Percentiles rank a stretch among this genome's conserved stretches.
phyloP scores from a whole-genome alignment of 2,113 vertebrate genomes.

The Neolamprologus longior region DNA sequence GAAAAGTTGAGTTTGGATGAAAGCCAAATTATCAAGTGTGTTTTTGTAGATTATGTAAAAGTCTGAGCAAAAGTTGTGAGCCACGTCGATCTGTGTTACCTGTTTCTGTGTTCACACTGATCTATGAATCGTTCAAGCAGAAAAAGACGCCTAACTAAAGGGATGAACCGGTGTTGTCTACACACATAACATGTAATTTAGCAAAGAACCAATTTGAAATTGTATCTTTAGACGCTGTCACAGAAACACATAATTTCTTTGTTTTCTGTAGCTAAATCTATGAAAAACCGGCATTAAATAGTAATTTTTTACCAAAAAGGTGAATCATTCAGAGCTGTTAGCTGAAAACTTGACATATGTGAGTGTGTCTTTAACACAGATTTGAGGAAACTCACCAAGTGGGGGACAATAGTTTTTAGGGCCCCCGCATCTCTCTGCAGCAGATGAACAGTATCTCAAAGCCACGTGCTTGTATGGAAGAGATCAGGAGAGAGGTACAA shows the following conservation, averaged over 20 bases:
- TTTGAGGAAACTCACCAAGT: not conserved
- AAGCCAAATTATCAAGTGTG: not conserved
- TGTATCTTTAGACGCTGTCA: not conserved
- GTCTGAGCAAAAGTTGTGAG: not conserved
- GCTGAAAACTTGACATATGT: not conserved
- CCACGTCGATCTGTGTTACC: not conserved
- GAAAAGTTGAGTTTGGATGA: not conserved
- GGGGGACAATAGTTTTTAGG: not conserved
- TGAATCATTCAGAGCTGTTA: not conserved
- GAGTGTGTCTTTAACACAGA: not conserved
- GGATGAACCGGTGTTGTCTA: not conserved
- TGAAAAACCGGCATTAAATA: not conserved
- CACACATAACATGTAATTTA: not conserved
- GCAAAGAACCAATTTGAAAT: not conserved
- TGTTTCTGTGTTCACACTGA: not conserved
- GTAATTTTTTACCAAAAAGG: not conserved
- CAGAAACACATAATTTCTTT: not conserved
- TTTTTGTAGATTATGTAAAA: not conserved
- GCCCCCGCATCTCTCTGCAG: accelerated
- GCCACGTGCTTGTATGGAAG: not conserved
- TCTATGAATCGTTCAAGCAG: not conserved
- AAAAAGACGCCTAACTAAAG: not conserved
- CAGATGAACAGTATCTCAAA: not conserved
- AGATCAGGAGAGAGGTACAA: accelerated
- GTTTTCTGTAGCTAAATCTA: not conserved